phyloP scores from a whole-genome alignment of 2,797 vertebrate species.

The Galagoides demidoff region DNA sequence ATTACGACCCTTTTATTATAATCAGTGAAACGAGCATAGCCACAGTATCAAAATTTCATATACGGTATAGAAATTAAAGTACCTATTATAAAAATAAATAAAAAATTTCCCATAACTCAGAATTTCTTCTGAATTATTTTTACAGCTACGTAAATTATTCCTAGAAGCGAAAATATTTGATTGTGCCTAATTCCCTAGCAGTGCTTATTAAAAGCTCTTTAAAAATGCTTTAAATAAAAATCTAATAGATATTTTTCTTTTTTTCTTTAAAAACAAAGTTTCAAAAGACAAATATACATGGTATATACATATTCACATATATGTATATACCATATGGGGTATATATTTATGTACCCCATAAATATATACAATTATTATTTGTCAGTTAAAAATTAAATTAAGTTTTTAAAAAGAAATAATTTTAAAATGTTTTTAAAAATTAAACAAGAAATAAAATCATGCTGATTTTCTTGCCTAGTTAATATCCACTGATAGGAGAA shows the following conservation, averaged over 20 bases:
- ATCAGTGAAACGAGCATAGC: neutral
- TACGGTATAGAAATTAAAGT: neutral
- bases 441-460: neutral
- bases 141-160: slow-evolving; percentile 13
- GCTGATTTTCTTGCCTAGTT: neutral
- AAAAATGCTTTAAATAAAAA: slow-evolving; percentile 38
- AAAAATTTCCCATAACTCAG: neutral
- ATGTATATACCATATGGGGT: no score
- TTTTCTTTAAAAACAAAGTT: neutral
- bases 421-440: neutral
- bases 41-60: neutral
- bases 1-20: neutral
- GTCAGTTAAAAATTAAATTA: neutral
- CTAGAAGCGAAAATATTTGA: slow-evolving; percentile 32
- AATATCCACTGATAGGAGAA: neutral
- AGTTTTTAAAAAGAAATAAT: neutral
- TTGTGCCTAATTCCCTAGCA: neutral
- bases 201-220: slow-evolving; percentile 48
- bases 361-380: neutral
- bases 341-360: neutral
- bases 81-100: neutral
- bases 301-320: neutral
- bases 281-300: neutral
- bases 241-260: neutral
- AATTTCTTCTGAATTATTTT: slow-evolving; percentile 34